These are phyloP conservation scores for Panagrolaimus sp. DNA, from an alignment of 1,140 invertebrate genomes.

Conservation along the genomic window DNA sequence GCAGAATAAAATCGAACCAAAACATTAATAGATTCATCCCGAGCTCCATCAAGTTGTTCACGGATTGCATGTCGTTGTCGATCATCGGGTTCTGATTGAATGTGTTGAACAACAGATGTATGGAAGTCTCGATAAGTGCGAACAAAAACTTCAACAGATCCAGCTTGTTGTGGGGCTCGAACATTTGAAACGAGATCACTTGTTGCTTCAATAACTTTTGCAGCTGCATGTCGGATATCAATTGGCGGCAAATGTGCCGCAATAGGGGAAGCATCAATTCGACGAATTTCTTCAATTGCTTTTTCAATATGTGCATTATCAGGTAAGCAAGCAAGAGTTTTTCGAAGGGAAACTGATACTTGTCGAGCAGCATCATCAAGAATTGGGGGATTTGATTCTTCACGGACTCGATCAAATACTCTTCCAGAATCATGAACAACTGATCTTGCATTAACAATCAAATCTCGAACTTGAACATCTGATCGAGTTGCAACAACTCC, in stretches of 20 bases:
- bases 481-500: slow-evolving; percentile 69
- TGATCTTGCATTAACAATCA: slow-evolving; percentile 52
- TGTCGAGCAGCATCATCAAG: slow-evolving; percentile 42
- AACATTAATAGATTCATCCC: slow-evolving; percentile 78
- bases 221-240: slow-evolving; percentile 76
- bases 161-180: slow-evolving; percentile 67
- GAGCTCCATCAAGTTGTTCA: slow-evolving; percentile 72
- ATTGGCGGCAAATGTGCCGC: slow-evolving; percentile 68
- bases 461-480: slow-evolving; percentile 66
- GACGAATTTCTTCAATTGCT: slow-evolving; percentile 43
- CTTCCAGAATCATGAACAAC: slow-evolving; percentile 59
- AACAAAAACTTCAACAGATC: slow-evolving; percentile 70
- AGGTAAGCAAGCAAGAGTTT: slow-evolving; percentile 49
- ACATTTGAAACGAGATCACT: slow-evolving; percentile 71
- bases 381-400: slow-evolving; percentile 57
- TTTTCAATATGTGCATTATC: slow-evolving; percentile 48
- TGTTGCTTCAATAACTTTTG: slow-evolving; percentile 74
- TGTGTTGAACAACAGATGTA: slow-evolving; percentile 34
- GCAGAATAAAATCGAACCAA: slow-evolving; percentile 77
- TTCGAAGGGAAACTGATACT: slow-evolving; percentile 37
- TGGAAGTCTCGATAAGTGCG: slow-evolving; percentile 46
- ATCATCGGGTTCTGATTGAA: slow-evolving; percentile 29
- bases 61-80: slow-evolving; percentile 25
- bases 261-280: slow-evolving; percentile 19
- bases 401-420: slow-evolving; percentile 71